phyloP scores from a whole-genome alignment of 2,113 vertebrate genomes.

The Scomber scombrus region DNA sequence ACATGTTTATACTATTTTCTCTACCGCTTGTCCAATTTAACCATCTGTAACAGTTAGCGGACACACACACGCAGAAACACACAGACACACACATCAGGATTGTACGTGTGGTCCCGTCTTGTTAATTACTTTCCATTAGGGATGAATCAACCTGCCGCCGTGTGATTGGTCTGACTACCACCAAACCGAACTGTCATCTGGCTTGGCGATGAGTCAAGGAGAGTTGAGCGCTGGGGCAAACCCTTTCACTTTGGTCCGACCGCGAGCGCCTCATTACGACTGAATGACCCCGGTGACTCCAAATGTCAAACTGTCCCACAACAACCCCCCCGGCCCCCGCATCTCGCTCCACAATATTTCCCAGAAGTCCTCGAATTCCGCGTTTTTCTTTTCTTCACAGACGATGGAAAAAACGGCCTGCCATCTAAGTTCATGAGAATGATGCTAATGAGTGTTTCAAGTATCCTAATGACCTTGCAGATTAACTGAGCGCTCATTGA shows the following conservation, averaged over 20 bases:
- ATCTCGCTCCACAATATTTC: slow-evolving; percentile 74
- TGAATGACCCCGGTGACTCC: slow-evolving; percentile 85
- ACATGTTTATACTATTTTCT: neutral
- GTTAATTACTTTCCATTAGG: slow-evolving; percentile 90
- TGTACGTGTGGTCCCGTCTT: slow-evolving; percentile 53
- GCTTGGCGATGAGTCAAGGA: slow-evolving; percentile 71
- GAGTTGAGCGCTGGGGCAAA: slow-evolving; percentile 88
- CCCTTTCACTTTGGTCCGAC: slow-evolving; percentile 70
- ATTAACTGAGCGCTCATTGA: slow-evolving; percentile 89
- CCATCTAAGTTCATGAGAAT: slow-evolving; percentile 71
- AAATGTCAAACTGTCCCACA: slow-evolving; percentile 83
- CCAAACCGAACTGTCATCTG: slow-evolving; percentile 79
- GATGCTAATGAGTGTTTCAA: slow-evolving; percentile 94
- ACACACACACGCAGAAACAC: slow-evolving; percentile 20
- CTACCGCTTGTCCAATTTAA: neutral
- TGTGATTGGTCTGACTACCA: slow-evolving; percentile 81
- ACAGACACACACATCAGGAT: slow-evolving; percentile 29
- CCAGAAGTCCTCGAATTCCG: slow-evolving; percentile 85
- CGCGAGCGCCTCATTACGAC: slow-evolving; percentile 88
- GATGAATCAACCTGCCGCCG: slow-evolving; percentile 88
- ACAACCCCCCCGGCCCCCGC: slow-evolving; percentile 54
- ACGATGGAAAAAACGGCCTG: slow-evolving; percentile 72
- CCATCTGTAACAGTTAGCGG: slow-evolving; percentile 3
- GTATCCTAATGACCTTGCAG: slow-evolving; percentile 90
- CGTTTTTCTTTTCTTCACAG: slow-evolving; percentile 81